Evolutionary conservation across 30 jellyfish, hydroid and myxozoan species (phyloP), one percentile per base, ranked within the genome.

Genomic region (Aurelia aurita complex sp. Pacific): DNA sequence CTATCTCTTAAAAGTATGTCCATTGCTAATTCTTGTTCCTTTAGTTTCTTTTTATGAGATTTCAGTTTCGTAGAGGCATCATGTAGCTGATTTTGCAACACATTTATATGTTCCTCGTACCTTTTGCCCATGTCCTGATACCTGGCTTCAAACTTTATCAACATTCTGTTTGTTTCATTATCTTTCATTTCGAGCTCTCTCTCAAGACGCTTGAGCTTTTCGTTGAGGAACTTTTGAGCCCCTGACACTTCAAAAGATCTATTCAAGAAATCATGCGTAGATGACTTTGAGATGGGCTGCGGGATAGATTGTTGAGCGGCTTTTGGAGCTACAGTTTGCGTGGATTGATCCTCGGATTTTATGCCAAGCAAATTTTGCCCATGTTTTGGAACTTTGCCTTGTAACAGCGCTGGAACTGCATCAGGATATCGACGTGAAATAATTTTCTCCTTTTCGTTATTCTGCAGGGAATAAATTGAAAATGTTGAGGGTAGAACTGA

Each of bases 401-500:
- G 76, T 38, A 90, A 33, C 38, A 90, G 54, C 40, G 85, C 85
- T 38, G 97, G 89, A 5, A 90, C 42, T 5, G 92, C 64, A 59
- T 79, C 83, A 12, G 97, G 97, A 71, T 90, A 82, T 9, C 97
- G 91, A 36, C 69, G 82, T 1, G 52, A 57, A 33, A 90, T 76
- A 72, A 90, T 85, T 36, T 71, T 76, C 71, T 90, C 97, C 96
- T 83, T 90, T 79, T 90, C 97, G n/a, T 77, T 85, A 10, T 65
- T 91, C 97, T 90, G 42, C 5, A n/a, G 32, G 32, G 65, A 17
- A 68, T 35, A 38, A 54, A 18, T 57, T 40, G 42, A 69, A 69
- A 80, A 35, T n/a, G 10, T 40, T 17, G 29, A 33, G 5, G 40
- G 80, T 35, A 35, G 10, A 0, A 18, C 29, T 33, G 80, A 15